Evolutionary conservation across 2,113 vertebrate genomes (phyloP), one percentile per base, ranked within the genome.

Genomic region (Pyxicephalus adspersus): DNA sequence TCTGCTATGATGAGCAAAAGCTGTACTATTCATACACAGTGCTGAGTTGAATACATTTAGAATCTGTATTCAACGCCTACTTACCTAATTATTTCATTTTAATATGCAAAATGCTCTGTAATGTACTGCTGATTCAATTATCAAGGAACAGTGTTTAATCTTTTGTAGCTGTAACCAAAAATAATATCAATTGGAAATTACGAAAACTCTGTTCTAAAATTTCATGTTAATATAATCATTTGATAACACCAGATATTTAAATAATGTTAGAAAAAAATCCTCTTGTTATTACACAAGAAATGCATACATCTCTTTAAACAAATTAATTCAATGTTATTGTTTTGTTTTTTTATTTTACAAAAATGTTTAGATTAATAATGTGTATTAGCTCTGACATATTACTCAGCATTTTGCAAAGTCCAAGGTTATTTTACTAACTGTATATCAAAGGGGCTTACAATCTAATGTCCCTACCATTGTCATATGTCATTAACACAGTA

Each of bases 51-150:
- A 79, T 55, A 54, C 64, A 60, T 79, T 79, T 78, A 67, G 54
- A 60, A 66, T 60, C 52, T 58, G 28, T 68, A 68, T 58, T 79
- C 64, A 68, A 79, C 76, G 64, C 64, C 76, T 78, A 57, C 64
- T 58, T 54, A 23, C 31, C 77, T 79, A 79, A 79, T 79, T 79
- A 79, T 79, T 79, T 79, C 65, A 79, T 79, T 79, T 68, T 79
- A 79, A 68, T 68, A 79, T 79, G 77, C 77, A 68, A 67, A 79
- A 79, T 79, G 19, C 50, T 78, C 64, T 67, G 52, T 50, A 79
- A 79, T 79, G 77, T 79, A 68, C 77, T 79, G 77, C 51, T 79
- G 77, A 68, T 79, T 79, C 54, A 79, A 79, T 79, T 79, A 79
- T 58, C 45, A 79, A 15, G 77, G 52, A 68, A 31, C 22, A 79